Evolutionary conservation across 2,888 invertebrate species (phyloP).

Genomic region (Bruchidius siliquastri): DNA sequence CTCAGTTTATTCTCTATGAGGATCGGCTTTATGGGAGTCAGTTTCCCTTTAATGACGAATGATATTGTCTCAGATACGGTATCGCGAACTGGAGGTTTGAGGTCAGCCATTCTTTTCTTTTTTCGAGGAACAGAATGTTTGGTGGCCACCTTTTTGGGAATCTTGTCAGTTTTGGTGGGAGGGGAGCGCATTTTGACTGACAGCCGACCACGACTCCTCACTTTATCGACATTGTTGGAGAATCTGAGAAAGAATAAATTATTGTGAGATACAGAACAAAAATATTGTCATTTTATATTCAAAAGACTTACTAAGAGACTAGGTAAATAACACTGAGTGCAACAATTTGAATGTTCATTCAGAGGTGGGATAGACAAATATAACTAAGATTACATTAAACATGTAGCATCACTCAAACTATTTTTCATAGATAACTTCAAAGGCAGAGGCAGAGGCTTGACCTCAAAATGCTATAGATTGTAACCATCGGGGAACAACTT

Average conservation of each 20-base stretch:
- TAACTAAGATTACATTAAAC: too few relatives aligned
- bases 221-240: not conserved
- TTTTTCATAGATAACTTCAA: too few relatives aligned
- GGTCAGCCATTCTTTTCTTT: constrained; percentile 31
- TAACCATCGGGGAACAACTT: too few relatives aligned
- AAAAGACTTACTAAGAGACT: too few relatives aligned
- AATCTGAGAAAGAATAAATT: not conserved
- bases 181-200: constrained; percentile 16
- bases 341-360: too few relatives aligned
- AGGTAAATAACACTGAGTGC: too few relatives aligned
- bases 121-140: constrained; percentile 23
- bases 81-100: constrained; percentile 33
- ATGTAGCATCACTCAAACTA: too few relatives aligned
- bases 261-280: too few relatives aligned
- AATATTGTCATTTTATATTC: too few relatives aligned
- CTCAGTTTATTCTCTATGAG: constrained; percentile 21
- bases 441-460: too few relatives aligned
- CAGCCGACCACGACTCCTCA: not conserved
- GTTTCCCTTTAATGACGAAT: constrained; percentile 44
- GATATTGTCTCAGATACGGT: constrained; percentile 44
- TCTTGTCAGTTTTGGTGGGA: constrained; percentile 15
- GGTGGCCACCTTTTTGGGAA: constrained; percentile 11
- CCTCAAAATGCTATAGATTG: too few relatives aligned
- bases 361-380: too few relatives aligned
- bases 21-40: constrained; percentile 38